Conservation (phyloP, 2,113 vertebrate genomes). For the Prinia subflava region DNA sequence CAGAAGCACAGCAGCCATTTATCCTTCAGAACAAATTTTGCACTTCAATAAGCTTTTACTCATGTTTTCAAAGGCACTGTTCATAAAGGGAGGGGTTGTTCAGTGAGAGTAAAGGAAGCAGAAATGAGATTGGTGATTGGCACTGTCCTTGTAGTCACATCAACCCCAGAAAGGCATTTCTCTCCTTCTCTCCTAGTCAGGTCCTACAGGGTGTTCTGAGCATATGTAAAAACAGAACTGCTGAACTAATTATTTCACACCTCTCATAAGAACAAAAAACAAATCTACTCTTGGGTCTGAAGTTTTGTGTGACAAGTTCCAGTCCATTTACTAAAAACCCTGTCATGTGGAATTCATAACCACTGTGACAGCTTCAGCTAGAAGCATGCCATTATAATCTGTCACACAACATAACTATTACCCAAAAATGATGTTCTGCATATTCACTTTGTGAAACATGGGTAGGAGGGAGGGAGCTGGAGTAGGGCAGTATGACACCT, state of each 20-base stretch:
- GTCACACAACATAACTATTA: not conserved
- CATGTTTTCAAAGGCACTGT: not conserved
- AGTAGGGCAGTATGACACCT: not conserved
- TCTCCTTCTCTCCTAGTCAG: not conserved
- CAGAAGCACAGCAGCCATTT: not conserved
- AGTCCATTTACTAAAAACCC: slow-evolving; percentile 15
- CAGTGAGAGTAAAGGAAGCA: not conserved
- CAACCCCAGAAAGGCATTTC: not conserved
- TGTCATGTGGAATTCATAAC: not conserved
- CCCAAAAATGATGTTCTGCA: not conserved
- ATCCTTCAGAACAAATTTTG: not conserved
- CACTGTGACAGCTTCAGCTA: not conserved
- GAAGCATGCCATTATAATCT: not conserved
- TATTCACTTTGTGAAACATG: not conserved
- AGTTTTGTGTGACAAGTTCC: slow-evolving; percentile 26
- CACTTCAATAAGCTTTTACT: not conserved
- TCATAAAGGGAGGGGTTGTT: not conserved
- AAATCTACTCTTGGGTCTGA: not conserved
- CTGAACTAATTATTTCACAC: slow-evolving; percentile 4
- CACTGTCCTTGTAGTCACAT: not conserved
- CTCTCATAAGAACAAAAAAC: not conserved
- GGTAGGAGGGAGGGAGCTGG: not conserved
- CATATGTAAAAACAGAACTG: not conserved
- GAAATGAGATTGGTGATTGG: not conserved
- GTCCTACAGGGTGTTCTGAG: not conserved